Base-by-base conservation (phyloP, 1,140 invertebrate species). In the Megalonaias nervosa region DNA sequence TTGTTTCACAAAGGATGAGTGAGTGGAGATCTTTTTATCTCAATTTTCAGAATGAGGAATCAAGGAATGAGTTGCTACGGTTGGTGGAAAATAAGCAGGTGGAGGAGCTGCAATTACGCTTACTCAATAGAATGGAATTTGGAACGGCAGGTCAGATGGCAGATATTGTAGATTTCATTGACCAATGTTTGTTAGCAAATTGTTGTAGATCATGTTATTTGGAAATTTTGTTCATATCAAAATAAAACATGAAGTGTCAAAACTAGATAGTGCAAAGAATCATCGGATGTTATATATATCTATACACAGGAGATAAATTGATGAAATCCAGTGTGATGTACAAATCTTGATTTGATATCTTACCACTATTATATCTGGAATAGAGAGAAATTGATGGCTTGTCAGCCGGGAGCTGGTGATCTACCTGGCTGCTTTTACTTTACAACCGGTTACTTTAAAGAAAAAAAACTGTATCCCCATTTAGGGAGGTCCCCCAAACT, bases 91-190 rank as follows among this genome's bases (percentile, higher is more conserved):
- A 91, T 16, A 88, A 90, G 48, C 87, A 95, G 82, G 84, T 89
- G 13, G 89, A 92, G 55, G 88, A 91, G 77, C 89, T 95, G 13
- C 89, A 89, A 15, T 91, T 92, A 71, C 87, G 94, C 66, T 93
- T 95, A 48, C 90, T 94, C 67, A 89, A 93, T 61, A 92, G 95
- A 17, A 93, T 98, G 75, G 93, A 94, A 84, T 98, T 97, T 91
- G 96, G 96, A 31, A 98, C 97, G 11, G 96, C 97, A 2, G 97
- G 91, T 89, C 76, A 13, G 67, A 60, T 60, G 59, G 59, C 15
- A 14, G 17, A 26, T 71, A 71, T 14, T 57, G 2, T 71, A 21
- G 16, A 14, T 21, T 58, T 59, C 15, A 9, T 14, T 70, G 48
- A 14, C 15, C n/a, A 17, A 31, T 16, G 62, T 13, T 21, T 21